phyloP scores from a whole-genome alignment of 2,888 invertebrate species.

The Melangyna quadrimaculata region DNA sequence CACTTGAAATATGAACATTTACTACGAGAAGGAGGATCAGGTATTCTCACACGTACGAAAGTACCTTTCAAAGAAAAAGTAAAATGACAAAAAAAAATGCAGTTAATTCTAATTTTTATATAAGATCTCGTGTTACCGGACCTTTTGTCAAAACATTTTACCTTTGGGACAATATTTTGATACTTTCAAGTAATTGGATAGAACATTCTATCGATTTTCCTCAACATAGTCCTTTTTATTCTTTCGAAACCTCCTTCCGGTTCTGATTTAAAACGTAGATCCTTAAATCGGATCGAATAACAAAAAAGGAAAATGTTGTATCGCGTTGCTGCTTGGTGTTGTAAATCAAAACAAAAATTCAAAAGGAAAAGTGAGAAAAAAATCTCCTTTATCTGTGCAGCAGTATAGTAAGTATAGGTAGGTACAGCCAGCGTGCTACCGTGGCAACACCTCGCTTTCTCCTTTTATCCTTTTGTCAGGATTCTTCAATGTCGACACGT shows the following conservation, averaged over 20 bases:
- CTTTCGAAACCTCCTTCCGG: constrained; percentile 37
- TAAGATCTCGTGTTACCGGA: constrained; percentile 43
- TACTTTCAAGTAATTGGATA: constrained; percentile 65
- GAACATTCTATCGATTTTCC: constrained; percentile 46
- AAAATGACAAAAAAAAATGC: background rate
- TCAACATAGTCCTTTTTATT: constrained; percentile 1
- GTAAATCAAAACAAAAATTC: constrained; percentile 53
- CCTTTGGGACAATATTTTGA: constrained; percentile 63
- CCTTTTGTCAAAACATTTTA: constrained; percentile 35
- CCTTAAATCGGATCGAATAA: constrained; percentile 56
- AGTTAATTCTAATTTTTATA: constrained; percentile 56
- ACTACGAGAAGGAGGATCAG: background rate
- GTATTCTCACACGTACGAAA: background rate
- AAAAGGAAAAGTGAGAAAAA: constrained; percentile 14
- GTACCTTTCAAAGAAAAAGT: background rate
- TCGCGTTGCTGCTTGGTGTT: constrained; percentile 44
- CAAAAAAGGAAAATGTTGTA: constrained; percentile 51
- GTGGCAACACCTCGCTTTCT: constrained; percentile 35
- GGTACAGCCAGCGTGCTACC: constrained; percentile 33
- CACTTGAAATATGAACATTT: constrained; percentile 21
- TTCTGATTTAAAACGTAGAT: constrained; percentile 14
- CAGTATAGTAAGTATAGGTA: background rate
- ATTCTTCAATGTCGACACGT: constrained; percentile 49
- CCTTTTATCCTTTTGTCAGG: background rate
- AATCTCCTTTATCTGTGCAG: constrained; percentile 23